Percentiles rank a stretch among this genome's conserved stretches.
phyloP scores from a whole-genome alignment of 2,113 vertebrate species.

The Podilymbus podiceps region DNA sequence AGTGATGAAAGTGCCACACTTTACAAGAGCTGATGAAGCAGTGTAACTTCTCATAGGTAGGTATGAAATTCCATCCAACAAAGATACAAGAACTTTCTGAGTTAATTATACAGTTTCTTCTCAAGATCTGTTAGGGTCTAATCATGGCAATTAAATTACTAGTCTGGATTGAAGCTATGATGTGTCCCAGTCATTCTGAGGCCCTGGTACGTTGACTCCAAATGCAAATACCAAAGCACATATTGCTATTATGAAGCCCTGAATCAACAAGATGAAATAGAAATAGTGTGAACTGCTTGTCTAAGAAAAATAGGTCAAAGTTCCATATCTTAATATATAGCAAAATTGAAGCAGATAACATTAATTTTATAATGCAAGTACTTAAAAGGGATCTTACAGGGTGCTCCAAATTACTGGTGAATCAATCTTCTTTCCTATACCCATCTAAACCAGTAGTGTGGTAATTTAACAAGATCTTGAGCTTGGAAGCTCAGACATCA shows the following conservation, averaged over 20 bases:
- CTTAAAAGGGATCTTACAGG: not conserved
- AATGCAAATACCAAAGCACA: not conserved
- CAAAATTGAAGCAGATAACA: not conserved
- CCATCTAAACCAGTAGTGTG: not conserved
- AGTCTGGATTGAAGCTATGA: not conserved
- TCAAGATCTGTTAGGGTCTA: not conserved
- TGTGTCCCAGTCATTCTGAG: not conserved
- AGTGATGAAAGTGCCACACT: not conserved
- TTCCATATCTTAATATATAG: not conserved
- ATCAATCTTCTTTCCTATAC: not conserved
- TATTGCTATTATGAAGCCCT: not conserved
- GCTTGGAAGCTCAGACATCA: not conserved
- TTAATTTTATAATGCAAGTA: not conserved
- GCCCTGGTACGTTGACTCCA: not conserved
- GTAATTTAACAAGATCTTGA: not conserved
- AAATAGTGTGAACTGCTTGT: not conserved
- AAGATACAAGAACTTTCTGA: not conserved
- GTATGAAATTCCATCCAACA: not conserved
- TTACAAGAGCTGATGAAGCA: not conserved
- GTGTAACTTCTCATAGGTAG: not conserved
- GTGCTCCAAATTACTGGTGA: not conserved
- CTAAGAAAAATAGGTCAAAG: not conserved
- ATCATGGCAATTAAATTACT: not conserved
- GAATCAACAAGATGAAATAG: not conserved
- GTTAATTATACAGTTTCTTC: not conserved